Evolutionary conservation across 2,113 vertebrate species (phyloP), one percentile per base, ranked within the genome.

Genomic region (Pitta sordida): DNA sequence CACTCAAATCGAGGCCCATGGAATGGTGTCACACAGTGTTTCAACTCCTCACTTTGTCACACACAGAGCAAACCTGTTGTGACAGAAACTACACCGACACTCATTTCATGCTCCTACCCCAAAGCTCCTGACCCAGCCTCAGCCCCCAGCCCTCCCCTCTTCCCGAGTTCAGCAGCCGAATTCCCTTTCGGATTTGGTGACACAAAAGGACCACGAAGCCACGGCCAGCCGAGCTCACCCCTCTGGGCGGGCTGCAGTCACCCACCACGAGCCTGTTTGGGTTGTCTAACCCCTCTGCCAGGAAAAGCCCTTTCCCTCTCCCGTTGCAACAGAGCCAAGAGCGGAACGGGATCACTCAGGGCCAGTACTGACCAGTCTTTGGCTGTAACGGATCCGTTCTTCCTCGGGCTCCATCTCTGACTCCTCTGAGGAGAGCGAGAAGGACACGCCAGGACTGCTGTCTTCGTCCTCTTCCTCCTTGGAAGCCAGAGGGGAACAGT

Each of bases 351-450:
- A 51, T 1, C 21, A 29, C 46, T 63, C 9, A 21, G 32, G 44
- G 70, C 29, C 24, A 4, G 34, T 18, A 98, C 99, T 98, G 94
- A 99, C 99, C 99, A 99, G 96, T 97, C 99, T 98, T 96, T 99
- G 99, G 97, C 99, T 99, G 98, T 99, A 99, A 64, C 99, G 98
- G 90, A 98, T 98, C 82, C 98, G 98, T 70, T 98, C 97, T 94
- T 99, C 99, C 96, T 99, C 99, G 64, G 99, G 99, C 96, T 94
- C 98, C 98, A 98, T 98, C 96, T 97, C 98, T 27, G 94, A 97
- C 95, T 97, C 97, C 75, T 98, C 97, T 39, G 97, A 97, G 69
- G 97, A 97, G 95, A 98, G 97, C 0, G 96, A 97, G 96, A 97
- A 98, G 96, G 97, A 97, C 96, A 98, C 97, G 70, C 97, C 97